A percentile compares a stretch with the other conserved stretches of the same genome.
Conservation (phyloP, 2,797 vertebrate species). For the Aeoliscus strigatus region DNA sequence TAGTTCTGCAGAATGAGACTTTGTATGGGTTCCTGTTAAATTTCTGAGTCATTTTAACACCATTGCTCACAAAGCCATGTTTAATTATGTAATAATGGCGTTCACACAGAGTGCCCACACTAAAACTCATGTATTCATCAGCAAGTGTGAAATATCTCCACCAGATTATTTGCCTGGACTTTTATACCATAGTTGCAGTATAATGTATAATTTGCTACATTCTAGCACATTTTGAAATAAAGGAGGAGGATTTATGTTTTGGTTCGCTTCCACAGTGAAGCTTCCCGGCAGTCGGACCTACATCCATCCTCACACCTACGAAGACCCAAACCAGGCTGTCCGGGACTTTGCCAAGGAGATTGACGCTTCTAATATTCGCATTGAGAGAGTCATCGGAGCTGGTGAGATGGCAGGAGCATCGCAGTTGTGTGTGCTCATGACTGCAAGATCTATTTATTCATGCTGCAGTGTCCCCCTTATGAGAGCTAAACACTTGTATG, state of each 20-base stretch:
- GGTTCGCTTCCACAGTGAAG: slow-evolving; percentile 62
- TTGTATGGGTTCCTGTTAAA: slow-evolving; percentile 51
- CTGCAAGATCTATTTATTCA: no score
- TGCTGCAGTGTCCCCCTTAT: no score
- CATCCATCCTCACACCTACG: slow-evolving; percentile 80
- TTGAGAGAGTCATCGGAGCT: slow-evolving; percentile 80
- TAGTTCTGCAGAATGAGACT: slow-evolving; percentile 33
- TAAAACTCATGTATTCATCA: slow-evolving; percentile 2
- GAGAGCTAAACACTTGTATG: no score
- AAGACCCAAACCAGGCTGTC: slow-evolving; percentile 81
- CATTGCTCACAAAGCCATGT: slow-evolving; percentile 33
- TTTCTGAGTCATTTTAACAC: slow-evolving; percentile 50
- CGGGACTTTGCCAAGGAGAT: slow-evolving; percentile 83
- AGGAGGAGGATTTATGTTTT: no score
- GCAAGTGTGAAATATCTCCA: slow-evolving; percentile 1
- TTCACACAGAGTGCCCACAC: slow-evolving; percentile 30
- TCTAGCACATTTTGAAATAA: not conserved
- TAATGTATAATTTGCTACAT: not conserved
- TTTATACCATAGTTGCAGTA: not conserved
- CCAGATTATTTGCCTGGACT: not conserved
- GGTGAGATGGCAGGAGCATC: slow-evolving; percentile 61
- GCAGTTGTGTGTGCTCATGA: not conserved
- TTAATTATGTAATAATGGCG: slow-evolving; percentile 47
- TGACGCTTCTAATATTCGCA: slow-evolving; percentile 78
- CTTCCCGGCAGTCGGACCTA: slow-evolving; percentile 79